Evolutionary conservation across 1,140 invertebrate genomes (phyloP).

Genomic region (Conus ventricosus): DNA sequence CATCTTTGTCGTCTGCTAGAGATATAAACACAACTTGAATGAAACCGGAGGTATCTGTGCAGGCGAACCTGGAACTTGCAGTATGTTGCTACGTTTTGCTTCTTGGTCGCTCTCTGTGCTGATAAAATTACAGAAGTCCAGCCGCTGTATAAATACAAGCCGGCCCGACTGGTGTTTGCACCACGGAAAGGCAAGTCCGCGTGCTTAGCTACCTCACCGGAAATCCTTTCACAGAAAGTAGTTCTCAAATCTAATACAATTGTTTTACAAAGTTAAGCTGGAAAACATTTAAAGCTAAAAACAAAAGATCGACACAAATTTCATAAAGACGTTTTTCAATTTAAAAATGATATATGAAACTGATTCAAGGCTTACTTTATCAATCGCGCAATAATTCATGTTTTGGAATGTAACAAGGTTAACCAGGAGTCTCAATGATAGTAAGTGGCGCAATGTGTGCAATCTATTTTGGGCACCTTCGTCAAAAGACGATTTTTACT

Average conservation of each 20-base stretch:
- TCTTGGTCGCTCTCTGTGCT: not conserved
- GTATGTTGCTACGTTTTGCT: slow-evolving; percentile 4
- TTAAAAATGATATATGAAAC: not conserved
- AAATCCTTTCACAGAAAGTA: not conserved
- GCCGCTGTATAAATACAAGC: not conserved
- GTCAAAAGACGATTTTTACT: not conserved
- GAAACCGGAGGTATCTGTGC: not conserved
- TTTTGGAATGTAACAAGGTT: not conserved
- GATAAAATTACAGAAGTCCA: not conserved
- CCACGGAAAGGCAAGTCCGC: not conserved
- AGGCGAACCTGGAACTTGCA: not conserved
- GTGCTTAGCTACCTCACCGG: not conserved
- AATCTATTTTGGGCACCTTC: not conserved
- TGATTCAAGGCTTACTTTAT: not conserved
- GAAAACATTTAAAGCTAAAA: not conserved
- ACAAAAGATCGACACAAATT: not conserved
- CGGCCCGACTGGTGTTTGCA: not conserved
- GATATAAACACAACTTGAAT: not conserved
- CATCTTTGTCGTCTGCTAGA: slow-evolving; percentile 25
- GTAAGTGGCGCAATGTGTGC: not conserved
- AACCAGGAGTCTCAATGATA: not conserved
- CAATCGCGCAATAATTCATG: not conserved
- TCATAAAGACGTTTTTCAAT: not conserved
- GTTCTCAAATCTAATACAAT: not conserved
- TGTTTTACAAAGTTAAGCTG: not conserved